A percentile compares a stretch with the other conserved stretches of the same genome.
Conservation (phyloP, 2,888 invertebrate genomes). For the Oconnorella tubifera region DNA sequence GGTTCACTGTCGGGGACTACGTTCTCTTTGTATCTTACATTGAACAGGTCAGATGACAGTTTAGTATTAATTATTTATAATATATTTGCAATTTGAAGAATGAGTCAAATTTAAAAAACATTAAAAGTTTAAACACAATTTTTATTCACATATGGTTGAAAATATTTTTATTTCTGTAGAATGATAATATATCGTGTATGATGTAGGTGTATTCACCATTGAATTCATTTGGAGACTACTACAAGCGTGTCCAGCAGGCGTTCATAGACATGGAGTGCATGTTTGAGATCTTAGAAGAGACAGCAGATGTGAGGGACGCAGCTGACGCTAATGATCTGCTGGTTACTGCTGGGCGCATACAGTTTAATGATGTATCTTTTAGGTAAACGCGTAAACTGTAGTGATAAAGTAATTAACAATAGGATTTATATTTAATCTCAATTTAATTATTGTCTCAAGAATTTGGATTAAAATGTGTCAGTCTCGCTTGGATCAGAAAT, state of each 20-base stretch:
- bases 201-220: no score
- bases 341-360: constrained; percentile 63
- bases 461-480: no score
- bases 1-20: constrained; percentile 83
- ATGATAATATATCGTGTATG: no score
- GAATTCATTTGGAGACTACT: no score
- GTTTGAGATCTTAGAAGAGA: constrained; percentile 83
- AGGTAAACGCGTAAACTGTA: no score
- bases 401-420: no score
- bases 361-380: not conserved
- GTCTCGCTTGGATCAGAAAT: no score
- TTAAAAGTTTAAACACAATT: not conserved
- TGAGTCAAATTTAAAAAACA: not conserved
- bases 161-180: no score
- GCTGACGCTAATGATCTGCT: constrained; percentile 67
- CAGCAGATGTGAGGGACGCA: constrained; percentile 74
- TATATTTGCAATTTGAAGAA: constrained; percentile 48
- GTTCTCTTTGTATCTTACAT: constrained; percentile 89
- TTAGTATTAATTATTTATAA: constrained; percentile 94
- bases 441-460: no score
- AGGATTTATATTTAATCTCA: no score
- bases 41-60: constrained; percentile 73
- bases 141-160: not conserved
- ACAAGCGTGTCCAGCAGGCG: constrained; percentile 85
- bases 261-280: constrained; percentile 98